phyloP scores from a whole-genome alignment of 2,113 vertebrate genomes.

The Misgurnus anguillicaudatus region DNA sequence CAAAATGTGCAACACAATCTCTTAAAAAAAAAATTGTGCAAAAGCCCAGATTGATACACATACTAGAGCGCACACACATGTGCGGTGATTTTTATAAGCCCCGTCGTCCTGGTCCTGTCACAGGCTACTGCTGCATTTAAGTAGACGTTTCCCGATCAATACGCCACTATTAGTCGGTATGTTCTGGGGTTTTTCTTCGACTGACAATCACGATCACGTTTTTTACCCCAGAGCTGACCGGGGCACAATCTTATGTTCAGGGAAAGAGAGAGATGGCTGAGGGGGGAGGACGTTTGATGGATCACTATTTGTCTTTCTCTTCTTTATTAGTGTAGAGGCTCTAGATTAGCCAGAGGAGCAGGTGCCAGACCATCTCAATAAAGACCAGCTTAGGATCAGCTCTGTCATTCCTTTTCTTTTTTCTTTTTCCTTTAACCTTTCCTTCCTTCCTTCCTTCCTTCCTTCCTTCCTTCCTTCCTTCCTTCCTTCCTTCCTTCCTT shows the following conservation, averaged over 20 bases:
- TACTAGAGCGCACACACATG: slow-evolving; percentile 2
- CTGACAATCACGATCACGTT: slow-evolving; percentile 27
- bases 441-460: too few relatives aligned
- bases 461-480: not conserved
- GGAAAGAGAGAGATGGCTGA: slow-evolving; percentile 20
- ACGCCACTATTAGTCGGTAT: slow-evolving; percentile 21
- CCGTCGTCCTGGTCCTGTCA: not conserved
- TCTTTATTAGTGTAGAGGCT: slow-evolving; percentile 50
- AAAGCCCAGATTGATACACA: not conserved
- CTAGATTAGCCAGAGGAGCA: slow-evolving; percentile 41
- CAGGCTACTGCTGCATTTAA: slow-evolving; percentile 37
- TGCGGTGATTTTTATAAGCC: not conserved
- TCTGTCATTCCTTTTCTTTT: slow-evolving; percentile 1
- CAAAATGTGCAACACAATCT: not conserved
- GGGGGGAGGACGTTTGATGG: slow-evolving; percentile 39
- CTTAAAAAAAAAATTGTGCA: not conserved
- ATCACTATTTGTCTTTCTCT: slow-evolving; percentile 43
- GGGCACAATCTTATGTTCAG: slow-evolving; percentile 28
- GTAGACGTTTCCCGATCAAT: slow-evolving; percentile 45
- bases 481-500: not conserved
- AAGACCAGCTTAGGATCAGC: slow-evolving; percentile 64
- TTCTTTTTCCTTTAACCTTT: not conserved
- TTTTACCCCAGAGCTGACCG: slow-evolving; percentile 5
- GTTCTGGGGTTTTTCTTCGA: slow-evolving; percentile 14
- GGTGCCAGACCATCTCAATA: slow-evolving; percentile 60